These are phyloP conservation scores for Chelonus insularis DNA, from an alignment of 1,140 invertebrate species.

Conservation along the genomic window DNA sequence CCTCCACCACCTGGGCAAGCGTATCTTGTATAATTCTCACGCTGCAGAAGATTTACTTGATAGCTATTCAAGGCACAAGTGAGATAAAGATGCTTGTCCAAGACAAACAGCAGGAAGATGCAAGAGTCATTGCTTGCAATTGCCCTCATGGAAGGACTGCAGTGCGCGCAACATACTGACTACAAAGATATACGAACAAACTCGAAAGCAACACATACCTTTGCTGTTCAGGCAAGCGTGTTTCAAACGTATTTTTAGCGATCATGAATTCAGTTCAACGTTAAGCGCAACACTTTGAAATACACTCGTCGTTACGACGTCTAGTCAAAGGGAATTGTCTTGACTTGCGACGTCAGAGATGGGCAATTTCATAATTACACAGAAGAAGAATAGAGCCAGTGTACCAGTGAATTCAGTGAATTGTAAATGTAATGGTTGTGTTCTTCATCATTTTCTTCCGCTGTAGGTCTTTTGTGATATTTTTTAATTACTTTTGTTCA, in stretches of 20 bases:
- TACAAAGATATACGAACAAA: conserved; percentile 22
- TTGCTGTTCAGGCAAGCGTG: not conserved
- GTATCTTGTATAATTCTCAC: conserved; percentile 62
- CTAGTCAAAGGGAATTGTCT: conserved; percentile 29
- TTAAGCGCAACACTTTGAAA: conserved; percentile 8
- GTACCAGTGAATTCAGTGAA: conserved; percentile 15
- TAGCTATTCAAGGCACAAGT: conserved; percentile 1
- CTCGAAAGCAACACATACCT: not conserved
- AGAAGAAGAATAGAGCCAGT: not conserved
- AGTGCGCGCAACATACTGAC: conserved; percentile 27
- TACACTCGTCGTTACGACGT: conserved; percentile 17
- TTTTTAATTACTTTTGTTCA: conserved; percentile 12
- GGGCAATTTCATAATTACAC: conserved; percentile 23
- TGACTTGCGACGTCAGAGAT: conserved; percentile 22
- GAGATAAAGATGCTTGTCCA: conserved; percentile 1
- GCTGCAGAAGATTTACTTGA: conserved; percentile 35
- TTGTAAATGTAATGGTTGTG: conserved; percentile 17
- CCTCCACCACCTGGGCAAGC: conserved; percentile 60
- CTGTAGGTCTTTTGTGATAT: conserved; percentile 13
- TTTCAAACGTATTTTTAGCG: not conserved
- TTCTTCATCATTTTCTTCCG: conserved; percentile 10
- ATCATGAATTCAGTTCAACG: not conserved
- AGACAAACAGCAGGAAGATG: not conserved
- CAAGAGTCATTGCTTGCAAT: not conserved
- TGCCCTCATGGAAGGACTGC: not conserved